A percentile compares a stretch with the other conserved stretches of the same genome.
phyloP scores from a whole-genome alignment of 2,888 invertebrate species.

The Ormyrus thymus region DNA sequence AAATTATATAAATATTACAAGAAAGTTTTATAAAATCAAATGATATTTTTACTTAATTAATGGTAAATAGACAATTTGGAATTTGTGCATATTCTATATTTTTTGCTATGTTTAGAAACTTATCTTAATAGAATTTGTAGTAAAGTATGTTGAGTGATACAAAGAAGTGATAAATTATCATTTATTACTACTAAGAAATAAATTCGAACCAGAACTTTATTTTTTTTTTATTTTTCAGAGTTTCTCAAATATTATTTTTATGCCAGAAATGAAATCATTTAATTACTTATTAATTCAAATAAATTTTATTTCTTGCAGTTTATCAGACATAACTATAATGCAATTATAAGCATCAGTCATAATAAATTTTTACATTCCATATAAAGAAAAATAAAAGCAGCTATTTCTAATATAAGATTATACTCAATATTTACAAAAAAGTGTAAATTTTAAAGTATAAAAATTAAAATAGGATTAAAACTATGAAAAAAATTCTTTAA shows the following conservation, averaged over 20 bases:
- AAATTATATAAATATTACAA: not conserved
- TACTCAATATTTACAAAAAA: not conserved
- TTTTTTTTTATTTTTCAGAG: not conserved
- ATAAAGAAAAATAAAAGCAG: not conserved
- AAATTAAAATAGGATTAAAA: not conserved
- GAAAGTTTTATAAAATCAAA: not conserved
- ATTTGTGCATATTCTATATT: not conserved
- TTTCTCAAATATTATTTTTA: not conserved
- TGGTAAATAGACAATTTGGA: not conserved
- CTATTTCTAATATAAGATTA: no score
- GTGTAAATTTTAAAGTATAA: not conserved
- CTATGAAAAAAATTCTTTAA: not conserved
- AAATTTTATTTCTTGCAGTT: not conserved
- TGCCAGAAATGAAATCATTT: not conserved
- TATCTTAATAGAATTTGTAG: not conserved
- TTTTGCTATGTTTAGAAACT: not conserved
- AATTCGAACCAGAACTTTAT: not conserved
- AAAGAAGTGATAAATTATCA: not conserved
- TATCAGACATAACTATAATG: not conserved
- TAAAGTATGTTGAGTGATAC: not conserved
- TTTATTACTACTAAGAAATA: not conserved
- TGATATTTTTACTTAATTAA: conserved; percentile 26
- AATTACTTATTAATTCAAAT: not conserved
- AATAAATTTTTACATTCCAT: conserved; percentile 1
- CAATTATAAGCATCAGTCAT: not conserved